Evolutionary conservation across 2,113 vertebrate genomes (phyloP).

Genomic region (Nycticorax nycticorax): DNA sequence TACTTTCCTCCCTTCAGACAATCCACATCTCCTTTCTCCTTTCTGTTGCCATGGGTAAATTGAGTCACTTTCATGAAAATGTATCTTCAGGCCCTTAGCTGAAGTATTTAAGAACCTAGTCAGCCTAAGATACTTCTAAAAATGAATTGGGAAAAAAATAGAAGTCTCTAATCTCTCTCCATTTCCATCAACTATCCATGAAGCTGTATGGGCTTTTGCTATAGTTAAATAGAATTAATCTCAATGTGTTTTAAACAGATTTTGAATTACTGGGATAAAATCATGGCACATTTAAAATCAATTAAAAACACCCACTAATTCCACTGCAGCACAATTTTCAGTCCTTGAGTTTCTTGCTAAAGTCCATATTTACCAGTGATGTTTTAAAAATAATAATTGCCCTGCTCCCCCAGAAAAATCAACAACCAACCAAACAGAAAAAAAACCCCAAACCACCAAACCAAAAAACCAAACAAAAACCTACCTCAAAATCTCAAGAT

Average conservation of each 20-base stretch:
- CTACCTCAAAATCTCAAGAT: accelerated
- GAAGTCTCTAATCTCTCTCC: background rate
- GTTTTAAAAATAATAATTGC: background rate
- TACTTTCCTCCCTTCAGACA: background rate
- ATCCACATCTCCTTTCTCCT: background rate
- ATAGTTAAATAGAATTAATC: background rate
- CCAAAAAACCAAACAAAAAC: background rate
- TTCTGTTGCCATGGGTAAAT: background rate
- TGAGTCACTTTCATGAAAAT: background rate
- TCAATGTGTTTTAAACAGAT: background rate
- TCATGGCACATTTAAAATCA: background rate
- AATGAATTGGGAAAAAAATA: background rate
- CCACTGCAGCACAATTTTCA: background rate
- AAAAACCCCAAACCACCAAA: no score
- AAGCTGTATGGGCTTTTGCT: background rate
- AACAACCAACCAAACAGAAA: background rate
- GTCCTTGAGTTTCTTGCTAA: background rate
- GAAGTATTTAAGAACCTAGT: background rate
- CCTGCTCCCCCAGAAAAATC: background rate
- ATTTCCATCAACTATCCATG: background rate
- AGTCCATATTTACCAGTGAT: background rate
- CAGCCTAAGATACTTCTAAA: background rate
- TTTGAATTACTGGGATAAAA: background rate
- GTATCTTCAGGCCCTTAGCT: background rate
- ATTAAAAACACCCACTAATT: background rate